Percentiles rank a stretch among this genome's conserved stretches.
Evolutionary conservation across 2,888 invertebrate genomes (phyloP).

Genomic region (Liodrosophila aerea): DNA sequence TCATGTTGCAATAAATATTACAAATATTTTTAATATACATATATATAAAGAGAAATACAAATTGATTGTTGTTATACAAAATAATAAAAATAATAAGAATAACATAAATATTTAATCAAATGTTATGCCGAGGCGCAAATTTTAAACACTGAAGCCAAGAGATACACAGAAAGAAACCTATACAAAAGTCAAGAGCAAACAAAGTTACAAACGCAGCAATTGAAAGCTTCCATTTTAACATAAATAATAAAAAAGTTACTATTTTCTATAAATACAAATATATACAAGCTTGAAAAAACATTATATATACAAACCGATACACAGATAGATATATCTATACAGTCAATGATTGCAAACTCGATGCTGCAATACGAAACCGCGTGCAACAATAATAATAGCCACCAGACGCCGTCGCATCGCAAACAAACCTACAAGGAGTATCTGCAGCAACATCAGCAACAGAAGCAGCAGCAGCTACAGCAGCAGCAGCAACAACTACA

Average conservation of each 20-base stretch:
- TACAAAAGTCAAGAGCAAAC: slow-evolving; percentile 53
- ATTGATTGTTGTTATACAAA: slow-evolving; percentile 33
- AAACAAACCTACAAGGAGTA: slow-evolving; percentile 56
- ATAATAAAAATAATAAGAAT: slow-evolving; percentile 28
- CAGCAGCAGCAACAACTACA: slow-evolving; percentile 25
- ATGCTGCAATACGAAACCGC: slow-evolving; percentile 72
- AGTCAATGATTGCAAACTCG: slow-evolving; percentile 40
- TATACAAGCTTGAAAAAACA: no score
- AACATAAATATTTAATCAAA: slow-evolving; percentile 23
- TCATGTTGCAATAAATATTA: slow-evolving; percentile 28
- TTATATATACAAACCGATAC: slow-evolving; percentile 29
- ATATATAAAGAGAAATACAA: slow-evolving; percentile 18
- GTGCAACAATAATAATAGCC: slow-evolving; percentile 59
- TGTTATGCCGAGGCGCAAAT: slow-evolving; percentile 50
- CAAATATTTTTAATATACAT: slow-evolving; percentile 47
- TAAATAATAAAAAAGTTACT: slow-evolving; percentile 60
- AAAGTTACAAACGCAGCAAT: slow-evolving; percentile 76
- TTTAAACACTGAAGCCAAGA: slow-evolving; percentile 39
- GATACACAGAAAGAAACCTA: slow-evolving; percentile 17
- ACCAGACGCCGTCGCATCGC: slow-evolving; percentile 48
- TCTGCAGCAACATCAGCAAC: slow-evolving; percentile 48
- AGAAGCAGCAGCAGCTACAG: slow-evolving; percentile 29
- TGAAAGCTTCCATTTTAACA: slow-evolving; percentile 74
- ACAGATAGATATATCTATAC: slow-evolving; percentile 20
- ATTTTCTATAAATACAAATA: slow-evolving; percentile 59